Evolutionary conservation across 2,888 invertebrate species (phyloP), one percentile per base, ranked within the genome.

Genomic region (Orchesellides sinensis): DNA sequence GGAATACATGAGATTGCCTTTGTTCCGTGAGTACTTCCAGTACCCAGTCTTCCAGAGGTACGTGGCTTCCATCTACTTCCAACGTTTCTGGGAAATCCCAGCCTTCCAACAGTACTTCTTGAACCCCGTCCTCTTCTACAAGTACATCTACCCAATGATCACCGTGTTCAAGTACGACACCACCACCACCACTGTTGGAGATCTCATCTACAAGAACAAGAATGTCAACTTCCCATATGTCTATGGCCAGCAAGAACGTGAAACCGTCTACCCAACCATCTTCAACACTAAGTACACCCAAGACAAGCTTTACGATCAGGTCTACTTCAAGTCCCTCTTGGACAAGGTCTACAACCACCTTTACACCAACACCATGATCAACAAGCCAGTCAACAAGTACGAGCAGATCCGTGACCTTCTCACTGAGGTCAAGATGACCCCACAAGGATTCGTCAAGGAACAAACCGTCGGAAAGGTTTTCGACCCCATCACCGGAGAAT

Each of bases 91-190:
- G 83, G 23, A 61, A 29, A 10, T 69, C 47, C 83, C 75, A 25
- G 14, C 49, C 23, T 83, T 83, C 83, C 23, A 65, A 21, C 69
- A 74, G 21, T 83, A 83, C 69, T 83, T 83, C 59, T 32, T 68
- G 25, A 75, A 56, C 72, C 80, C 83, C 27, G 29, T 21, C 25
- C 68, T 80, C 59, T 84, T 84, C 80, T 84, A 84, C 83, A 84
- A 80, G 52, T 83, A 83, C 83, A 65, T 83, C 29, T 72, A 74
- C 61, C 74, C 81, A 52, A 6, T 72, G n/a, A 66, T 80, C 56
- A 17, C 19, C n/a, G 4, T 79, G 29, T 70, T 79, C 68, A 72
- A 80, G 54, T 63, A 61, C 54, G 54, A 72, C 27, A 54, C 65
- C 65, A 35, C 5, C n/a, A 45, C 23, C 32, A 25, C 6, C 35